These are phyloP conservation scores for Leucophenga montana DNA, from an alignment of 2,888 invertebrate species.

Conservation along the genomic window DNA sequence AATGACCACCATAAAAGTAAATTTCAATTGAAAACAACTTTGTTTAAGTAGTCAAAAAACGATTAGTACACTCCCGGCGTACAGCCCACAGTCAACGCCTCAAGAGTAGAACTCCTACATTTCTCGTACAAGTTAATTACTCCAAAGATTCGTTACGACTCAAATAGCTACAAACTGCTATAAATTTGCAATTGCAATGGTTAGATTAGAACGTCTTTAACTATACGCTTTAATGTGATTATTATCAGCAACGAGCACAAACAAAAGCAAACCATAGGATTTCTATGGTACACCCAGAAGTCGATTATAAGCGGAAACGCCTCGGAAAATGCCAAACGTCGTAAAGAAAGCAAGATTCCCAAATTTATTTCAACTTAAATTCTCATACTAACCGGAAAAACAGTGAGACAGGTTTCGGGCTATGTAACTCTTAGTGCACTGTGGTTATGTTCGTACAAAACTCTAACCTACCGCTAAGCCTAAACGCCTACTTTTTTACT, in stretches of 20 bases:
- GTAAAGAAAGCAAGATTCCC: not conserved
- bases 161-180: not conserved
- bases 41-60: conserved; percentile 39
- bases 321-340: not conserved
- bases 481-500: conserved; percentile 13
- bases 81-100: conserved; percentile 31
- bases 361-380: conserved; percentile 13
- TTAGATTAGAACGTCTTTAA: not conserved
- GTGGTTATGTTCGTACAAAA: conserved; percentile 17
- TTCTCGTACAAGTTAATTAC: conserved; percentile 16
- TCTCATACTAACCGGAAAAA: conserved; percentile 1
- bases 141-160: not conserved
- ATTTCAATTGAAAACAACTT: conserved; percentile 30
- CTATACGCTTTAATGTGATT: conserved; percentile 26
- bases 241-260: conserved; percentile 1
- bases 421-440: not conserved
- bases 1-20: conserved; percentile 3
- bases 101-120: not conserved
- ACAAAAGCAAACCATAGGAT: conserved; percentile 21
- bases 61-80: conserved; percentile 24
- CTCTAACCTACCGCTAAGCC: conserved; percentile 26
- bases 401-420: not conserved
- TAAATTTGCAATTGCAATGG: conserved; percentile 22
- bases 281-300: conserved; percentile 9
- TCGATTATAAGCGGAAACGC: conserved; percentile 23